These are phyloP conservation scores for Neoaliturus tenellus DNA, from an alignment of 2,888 invertebrate genomes.

Conservation along the genomic window DNA sequence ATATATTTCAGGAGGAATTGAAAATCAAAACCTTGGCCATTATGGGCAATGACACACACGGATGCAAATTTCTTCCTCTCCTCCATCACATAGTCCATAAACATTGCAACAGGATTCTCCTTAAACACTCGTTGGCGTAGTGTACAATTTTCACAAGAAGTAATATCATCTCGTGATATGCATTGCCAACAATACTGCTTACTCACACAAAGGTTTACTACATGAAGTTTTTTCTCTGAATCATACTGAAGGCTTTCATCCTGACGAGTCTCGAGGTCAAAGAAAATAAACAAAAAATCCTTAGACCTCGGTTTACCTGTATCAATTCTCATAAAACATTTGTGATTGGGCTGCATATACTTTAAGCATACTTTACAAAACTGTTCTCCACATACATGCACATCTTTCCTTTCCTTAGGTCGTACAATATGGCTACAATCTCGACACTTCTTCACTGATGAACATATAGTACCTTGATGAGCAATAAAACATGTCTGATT, in stretches of 20 bases:
- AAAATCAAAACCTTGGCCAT: conserved; percentile 10
- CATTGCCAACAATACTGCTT: conserved; percentile 17
- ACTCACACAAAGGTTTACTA: conserved; percentile 22
- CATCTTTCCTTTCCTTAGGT: not conserved
- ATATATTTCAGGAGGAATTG: conserved; percentile 39
- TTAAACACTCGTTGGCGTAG: conserved; percentile 1
- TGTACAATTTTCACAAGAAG: not conserved
- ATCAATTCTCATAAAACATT: conserved; percentile 54
- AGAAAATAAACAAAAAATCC: conserved; percentile 62
- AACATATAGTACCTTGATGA: not conserved
- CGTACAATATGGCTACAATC: conserved; percentile 41
- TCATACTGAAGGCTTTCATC: conserved; percentile 47
- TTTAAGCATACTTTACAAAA: conserved; percentile 58
- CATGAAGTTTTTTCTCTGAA: not conserved
- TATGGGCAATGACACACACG: conserved; percentile 21
- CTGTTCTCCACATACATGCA: conserved; percentile 55
- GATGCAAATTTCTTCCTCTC: not conserved
- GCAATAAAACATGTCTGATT: conserved; percentile 7
- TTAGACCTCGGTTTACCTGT: conserved; percentile 32
- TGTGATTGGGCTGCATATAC: conserved; percentile 14
- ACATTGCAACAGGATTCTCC: not conserved
- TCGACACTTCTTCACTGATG: conserved; percentile 36
- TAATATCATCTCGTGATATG: not conserved
- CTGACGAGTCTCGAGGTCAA: conserved; percentile 63
- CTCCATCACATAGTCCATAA: conserved; percentile 8